Evolutionary conservation across 2,113 vertebrate genomes (phyloP).

Genomic region (Semicossyphus pulcher): DNA sequence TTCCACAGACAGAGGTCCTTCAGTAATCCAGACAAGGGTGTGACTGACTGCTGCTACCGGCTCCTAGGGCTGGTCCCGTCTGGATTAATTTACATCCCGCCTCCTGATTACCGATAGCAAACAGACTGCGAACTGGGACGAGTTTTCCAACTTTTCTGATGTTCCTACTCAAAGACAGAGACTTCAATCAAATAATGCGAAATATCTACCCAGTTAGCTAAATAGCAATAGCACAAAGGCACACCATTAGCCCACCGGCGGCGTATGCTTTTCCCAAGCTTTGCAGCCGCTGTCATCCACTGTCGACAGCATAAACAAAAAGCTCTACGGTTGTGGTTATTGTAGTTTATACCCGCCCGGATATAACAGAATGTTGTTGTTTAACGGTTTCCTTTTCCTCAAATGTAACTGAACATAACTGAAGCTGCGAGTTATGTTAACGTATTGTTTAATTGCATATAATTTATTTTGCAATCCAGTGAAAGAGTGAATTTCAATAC

Average conservation of each 20-base stretch:
- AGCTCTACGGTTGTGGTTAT: conserved; percentile 59
- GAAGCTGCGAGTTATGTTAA: accelerated
- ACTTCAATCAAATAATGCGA: not conserved
- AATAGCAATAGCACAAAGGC: not conserved
- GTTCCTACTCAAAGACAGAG: not conserved
- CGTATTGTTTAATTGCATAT: accelerated
- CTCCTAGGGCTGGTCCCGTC: conserved; percentile 61
- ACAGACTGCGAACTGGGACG: not conserved
- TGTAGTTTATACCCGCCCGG: conserved; percentile 62
- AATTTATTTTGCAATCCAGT: not conserved
- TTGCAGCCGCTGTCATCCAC: conserved; percentile 63
- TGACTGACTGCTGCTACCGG: conserved; percentile 69
- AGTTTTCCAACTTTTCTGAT: not conserved
- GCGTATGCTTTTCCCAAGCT: conserved; percentile 42
- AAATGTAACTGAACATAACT: accelerated
- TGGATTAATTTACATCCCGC: conserved; percentile 55
- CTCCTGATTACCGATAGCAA: conserved; percentile 45
- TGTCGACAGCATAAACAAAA: conserved; percentile 46
- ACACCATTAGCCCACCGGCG: not conserved
- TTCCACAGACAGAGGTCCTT: not conserved
- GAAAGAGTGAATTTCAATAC: accelerated
- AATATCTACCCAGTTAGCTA: not conserved
- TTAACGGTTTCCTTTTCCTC: accelerated
- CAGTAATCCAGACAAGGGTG: conserved; percentile 69
- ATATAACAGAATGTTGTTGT: not conserved